Evolutionary conservation across 2,888 invertebrate species (phyloP).

Genomic region (Augochlorella aurata): DNA sequence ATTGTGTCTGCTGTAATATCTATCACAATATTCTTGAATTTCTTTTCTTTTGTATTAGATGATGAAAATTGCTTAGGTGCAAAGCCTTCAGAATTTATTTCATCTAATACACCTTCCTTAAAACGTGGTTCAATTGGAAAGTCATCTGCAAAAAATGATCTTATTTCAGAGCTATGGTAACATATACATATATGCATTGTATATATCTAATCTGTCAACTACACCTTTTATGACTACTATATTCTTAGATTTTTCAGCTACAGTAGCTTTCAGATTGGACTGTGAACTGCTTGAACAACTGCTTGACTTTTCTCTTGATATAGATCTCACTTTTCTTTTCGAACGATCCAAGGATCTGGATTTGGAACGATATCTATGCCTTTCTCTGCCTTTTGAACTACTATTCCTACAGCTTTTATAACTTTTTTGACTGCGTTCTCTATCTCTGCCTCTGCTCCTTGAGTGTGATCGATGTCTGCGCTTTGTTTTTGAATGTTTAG

Average conservation of each 20-base stretch:
- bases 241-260: slow-evolving; percentile 65
- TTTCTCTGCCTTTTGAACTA: slow-evolving; percentile 75
- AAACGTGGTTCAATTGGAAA: slow-evolving; percentile 77
- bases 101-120: slow-evolving; percentile 84
- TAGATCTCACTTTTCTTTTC: slow-evolving; percentile 72
- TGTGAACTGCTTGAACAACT: slow-evolving; percentile 77
- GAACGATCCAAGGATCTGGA: slow-evolving; percentile 74
- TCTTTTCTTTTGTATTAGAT: slow-evolving; percentile 84
- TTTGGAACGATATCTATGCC: slow-evolving; percentile 71
- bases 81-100: slow-evolving; percentile 88
- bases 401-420: slow-evolving; percentile 74
- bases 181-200: background rate
- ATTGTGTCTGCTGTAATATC: slow-evolving; percentile 89
- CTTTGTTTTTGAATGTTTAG: slow-evolving; percentile 75
- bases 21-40: slow-evolving; percentile 88
- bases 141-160: slow-evolving; percentile 70
- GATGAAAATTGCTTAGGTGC: slow-evolving; percentile 84
- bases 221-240: slow-evolving; percentile 72
- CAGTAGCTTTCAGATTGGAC: slow-evolving; percentile 71
- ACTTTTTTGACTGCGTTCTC: slow-evolving; percentile 70
- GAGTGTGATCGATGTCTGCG: slow-evolving; percentile 76
- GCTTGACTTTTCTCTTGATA: slow-evolving; percentile 77
- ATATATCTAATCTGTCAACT: background rate
- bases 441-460: slow-evolving; percentile 74
- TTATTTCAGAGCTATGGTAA: slow-evolving; percentile 1